Conservation (phyloP, 2,113 vertebrate species). For the Microtus ochrogaster region DNA sequence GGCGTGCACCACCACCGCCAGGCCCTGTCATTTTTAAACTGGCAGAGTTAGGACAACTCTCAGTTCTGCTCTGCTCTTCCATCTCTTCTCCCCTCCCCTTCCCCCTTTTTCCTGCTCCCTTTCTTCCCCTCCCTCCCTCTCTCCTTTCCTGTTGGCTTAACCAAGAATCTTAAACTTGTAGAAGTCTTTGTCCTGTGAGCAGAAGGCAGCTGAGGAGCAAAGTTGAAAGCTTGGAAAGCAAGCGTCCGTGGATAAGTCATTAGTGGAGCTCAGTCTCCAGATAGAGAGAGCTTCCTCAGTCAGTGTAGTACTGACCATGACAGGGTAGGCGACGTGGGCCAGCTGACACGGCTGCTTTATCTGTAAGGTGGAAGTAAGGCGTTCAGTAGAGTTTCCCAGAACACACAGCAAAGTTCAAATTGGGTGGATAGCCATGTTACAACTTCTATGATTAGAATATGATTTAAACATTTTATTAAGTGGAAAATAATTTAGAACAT, state of each 20-base stretch:
- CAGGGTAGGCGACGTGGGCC: background rate
- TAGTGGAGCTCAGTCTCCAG: background rate
- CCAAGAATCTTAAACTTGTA: background rate
- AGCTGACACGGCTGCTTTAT: background rate
- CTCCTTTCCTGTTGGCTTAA: background rate
- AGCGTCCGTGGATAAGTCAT: background rate
- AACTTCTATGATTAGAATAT: background rate
- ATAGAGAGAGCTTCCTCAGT: background rate
- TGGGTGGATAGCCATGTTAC: background rate
- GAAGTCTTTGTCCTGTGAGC: background rate
- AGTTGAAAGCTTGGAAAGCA: background rate
- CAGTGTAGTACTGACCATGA: background rate
- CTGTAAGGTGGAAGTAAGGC: background rate
- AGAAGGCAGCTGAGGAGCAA: background rate
- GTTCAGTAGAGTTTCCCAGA: too few species aligned
- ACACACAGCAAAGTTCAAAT: background rate
- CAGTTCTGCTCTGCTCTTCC: background rate
- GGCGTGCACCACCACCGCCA: too few species aligned
- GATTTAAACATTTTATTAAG: background rate
- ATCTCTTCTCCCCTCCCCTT: background rate
- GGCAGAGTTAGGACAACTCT: accelerated
- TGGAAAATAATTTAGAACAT: background rate
- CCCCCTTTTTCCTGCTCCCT: background rate
- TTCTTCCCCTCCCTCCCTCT: accelerated
- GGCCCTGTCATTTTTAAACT: background rate